Evolutionary conservation across 1,140 invertebrate genomes (phyloP).

Genomic region (Drosophila ohnishii): DNA sequence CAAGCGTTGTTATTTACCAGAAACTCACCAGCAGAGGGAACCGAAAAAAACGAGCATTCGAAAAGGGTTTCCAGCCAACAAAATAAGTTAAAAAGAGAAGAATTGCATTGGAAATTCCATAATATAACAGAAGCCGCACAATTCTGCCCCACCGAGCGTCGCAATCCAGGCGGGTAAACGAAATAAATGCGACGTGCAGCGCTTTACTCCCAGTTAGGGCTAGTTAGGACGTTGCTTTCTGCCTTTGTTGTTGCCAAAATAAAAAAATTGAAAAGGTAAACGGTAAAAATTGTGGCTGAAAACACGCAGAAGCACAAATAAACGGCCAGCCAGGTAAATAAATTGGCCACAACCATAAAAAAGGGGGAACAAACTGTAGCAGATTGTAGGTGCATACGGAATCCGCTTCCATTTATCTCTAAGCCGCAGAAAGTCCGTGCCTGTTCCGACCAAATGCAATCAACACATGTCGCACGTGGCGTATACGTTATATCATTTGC

Average conservation of each 20-base stretch:
- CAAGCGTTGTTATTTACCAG: conserved; percentile 47
- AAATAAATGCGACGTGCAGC: conserved; percentile 49
- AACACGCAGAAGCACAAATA: conserved; percentile 29
- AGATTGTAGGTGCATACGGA: conserved; percentile 20
- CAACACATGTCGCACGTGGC: conserved; percentile 49
- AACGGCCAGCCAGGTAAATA: conserved; percentile 42
- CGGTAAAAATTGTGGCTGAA: conserved; percentile 20
- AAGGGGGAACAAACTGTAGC: conserved; percentile 7
- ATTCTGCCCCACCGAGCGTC: not conserved
- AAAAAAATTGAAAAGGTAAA: conserved; percentile 8
- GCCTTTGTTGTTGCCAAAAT: not conserved
- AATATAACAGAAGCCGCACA: conserved; percentile 32
- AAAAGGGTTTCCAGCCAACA: conserved; percentile 2
- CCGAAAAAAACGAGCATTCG: not conserved
- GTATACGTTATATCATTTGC: conserved; percentile 49
- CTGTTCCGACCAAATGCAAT: conserved; percentile 29
- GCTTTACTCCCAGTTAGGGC: conserved; percentile 32
- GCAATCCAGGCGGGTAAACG: conserved; percentile 32
- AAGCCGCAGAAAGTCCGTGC: conserved; percentile 2
- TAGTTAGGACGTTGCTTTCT: conserved; percentile 19
- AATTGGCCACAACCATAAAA: conserved; percentile 29
- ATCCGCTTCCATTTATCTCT: conserved; percentile 34
- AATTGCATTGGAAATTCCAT: conserved; percentile 21
- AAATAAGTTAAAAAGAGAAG: conserved; percentile 10
- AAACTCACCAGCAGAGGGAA: conserved; percentile 2